Percentiles rank a stretch among this genome's conserved stretches.
Evolutionary conservation across 92 coral and sea anemone species (phyloP).

Genomic region (Nematostella vectensis): DNA sequence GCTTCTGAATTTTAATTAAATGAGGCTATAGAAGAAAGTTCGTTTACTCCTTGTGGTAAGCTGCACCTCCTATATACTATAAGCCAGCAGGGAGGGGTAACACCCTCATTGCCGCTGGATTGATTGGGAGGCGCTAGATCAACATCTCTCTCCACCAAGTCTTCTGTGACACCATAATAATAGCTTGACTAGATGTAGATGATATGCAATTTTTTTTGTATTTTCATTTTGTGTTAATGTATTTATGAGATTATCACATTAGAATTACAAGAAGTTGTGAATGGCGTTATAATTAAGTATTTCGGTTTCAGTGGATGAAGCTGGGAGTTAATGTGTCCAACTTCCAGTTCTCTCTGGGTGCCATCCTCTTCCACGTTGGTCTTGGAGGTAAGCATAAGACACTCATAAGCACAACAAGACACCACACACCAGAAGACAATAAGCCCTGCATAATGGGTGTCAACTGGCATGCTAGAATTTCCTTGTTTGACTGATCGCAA

Average conservation of each 20-base stretch:
- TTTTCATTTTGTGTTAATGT: background rate
- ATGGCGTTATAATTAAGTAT: too few relatives aligned
- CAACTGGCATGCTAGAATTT: too few relatives aligned
- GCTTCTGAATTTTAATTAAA: too few relatives aligned
- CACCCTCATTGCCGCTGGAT: background rate
- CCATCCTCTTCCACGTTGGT: constrained; percentile 84
- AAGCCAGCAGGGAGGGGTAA: background rate
- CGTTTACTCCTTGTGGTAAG: too few relatives aligned
- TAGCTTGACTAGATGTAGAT: constrained; percentile 72
- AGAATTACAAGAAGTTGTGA: too few relatives aligned
- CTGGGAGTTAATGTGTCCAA: constrained; percentile 88
- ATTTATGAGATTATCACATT: too few relatives aligned
- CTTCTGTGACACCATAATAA: constrained; percentile 51
- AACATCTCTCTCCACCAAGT: constrained; percentile 75
- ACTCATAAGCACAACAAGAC: background rate
- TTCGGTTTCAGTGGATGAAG: constrained; percentile 68
- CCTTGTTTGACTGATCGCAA: background rate
- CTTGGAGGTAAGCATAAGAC: constrained; percentile 62
- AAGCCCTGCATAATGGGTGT: too few relatives aligned
- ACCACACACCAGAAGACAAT: constrained; percentile 10
- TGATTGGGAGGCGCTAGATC: constrained; percentile 27
- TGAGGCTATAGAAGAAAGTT: too few relatives aligned
- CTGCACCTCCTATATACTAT: background rate
- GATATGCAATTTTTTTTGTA: too few relatives aligned
- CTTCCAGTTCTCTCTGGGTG: constrained; percentile 87